Conservation (phyloP, 2,797 vertebrate species). For the Valencia hispanica region DNA sequence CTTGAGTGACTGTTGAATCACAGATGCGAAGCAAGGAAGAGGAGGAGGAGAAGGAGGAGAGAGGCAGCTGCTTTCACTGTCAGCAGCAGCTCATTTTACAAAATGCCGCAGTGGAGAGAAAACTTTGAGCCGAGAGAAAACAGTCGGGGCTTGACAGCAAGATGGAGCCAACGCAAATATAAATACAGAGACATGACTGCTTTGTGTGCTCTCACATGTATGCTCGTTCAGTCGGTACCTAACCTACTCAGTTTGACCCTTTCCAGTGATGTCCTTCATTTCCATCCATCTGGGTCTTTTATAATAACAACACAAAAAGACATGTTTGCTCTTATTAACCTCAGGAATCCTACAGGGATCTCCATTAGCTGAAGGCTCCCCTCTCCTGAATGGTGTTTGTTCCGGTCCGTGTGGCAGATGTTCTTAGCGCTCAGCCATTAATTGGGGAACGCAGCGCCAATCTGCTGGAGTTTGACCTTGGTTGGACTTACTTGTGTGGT, state of each 20-base stretch:
- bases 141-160: slow-evolving; percentile 11
- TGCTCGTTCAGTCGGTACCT: slow-evolving; percentile 14
- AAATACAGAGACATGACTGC: slow-evolving; percentile 29
- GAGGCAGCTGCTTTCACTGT: slow-evolving; percentile 52
- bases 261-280: slow-evolving; percentile 33
- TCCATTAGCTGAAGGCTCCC: slow-evolving; percentile 57
- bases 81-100: slow-evolving; percentile 64
- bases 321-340: slow-evolving; percentile 66
- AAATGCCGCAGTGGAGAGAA: slow-evolving; percentile 36
- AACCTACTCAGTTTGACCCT: slow-evolving; percentile 29
- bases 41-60: slow-evolving; percentile 40
- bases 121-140: slow-evolving; percentile 44
- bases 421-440: slow-evolving; percentile 76
- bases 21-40: slow-evolving; percentile 49
- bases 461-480: slow-evolving; percentile 66
- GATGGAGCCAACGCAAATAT: slow-evolving; percentile 26
- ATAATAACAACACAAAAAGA: slow-evolving; percentile 27
- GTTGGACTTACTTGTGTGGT: slow-evolving; percentile 44
- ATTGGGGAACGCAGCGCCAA: slow-evolving; percentile 66
- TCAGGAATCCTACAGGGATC: slow-evolving; percentile 56
- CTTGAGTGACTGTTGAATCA: slow-evolving; percentile 71
- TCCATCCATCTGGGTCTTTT: slow-evolving; percentile 27
- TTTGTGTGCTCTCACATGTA: slow-evolving; percentile 10
- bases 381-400: slow-evolving; percentile 64
- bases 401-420: slow-evolving; percentile 71